Percentiles rank a stretch among this genome's conserved stretches.
phyloP scores from a whole-genome alignment of 2,797 vertebrate genomes.

The Argya squamiceps region DNA sequence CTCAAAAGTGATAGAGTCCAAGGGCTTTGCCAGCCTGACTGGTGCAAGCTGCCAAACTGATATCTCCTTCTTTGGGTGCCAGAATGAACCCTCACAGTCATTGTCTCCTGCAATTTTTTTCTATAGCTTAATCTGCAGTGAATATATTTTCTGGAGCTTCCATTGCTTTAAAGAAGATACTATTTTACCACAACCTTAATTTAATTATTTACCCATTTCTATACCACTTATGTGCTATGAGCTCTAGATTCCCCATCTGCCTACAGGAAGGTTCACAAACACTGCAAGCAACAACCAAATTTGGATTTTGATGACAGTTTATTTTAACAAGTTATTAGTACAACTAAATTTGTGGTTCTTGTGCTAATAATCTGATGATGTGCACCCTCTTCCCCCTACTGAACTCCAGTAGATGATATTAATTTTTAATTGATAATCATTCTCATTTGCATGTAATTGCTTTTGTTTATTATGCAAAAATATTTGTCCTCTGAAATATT shows the following conservation, averaged over 20 bases:
- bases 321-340: neutral
- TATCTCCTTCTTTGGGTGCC: accelerated
- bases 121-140: neutral
- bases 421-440: neutral
- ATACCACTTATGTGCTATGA: neutral
- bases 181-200: neutral
- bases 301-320: neutral
- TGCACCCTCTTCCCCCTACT: neutral
- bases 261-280: neutral
- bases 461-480: constrained; percentile 7
- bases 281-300: neutral
- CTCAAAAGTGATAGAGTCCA: neutral
- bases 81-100: neutral
- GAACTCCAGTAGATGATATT: neutral
- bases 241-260: neutral
- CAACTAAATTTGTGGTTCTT: neutral
- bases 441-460: neutral
- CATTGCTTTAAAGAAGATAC: neutral
- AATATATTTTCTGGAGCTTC: neutral
- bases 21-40: neutral
- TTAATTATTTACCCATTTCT: neutral
- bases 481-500: neutral
- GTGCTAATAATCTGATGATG: neutral
- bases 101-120: neutral
- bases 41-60: neutral